A percentile compares a stretch with the other conserved stretches of the same genome.
Conservation (phyloP, 2,797 vertebrate genomes). For the Meriones psammophilus region DNA sequence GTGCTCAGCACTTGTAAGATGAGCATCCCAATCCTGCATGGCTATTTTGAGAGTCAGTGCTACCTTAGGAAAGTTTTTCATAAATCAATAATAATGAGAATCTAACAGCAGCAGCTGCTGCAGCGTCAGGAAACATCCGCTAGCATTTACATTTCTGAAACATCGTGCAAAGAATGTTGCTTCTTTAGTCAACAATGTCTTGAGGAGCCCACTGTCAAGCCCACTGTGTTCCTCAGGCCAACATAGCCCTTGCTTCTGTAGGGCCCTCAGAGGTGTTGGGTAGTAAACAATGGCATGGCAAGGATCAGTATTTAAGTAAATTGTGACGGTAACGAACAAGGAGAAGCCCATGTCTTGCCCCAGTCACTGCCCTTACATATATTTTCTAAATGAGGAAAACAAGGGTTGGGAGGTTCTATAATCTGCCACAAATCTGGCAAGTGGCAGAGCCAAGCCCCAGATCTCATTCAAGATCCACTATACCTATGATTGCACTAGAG, state of each 20-base stretch:
- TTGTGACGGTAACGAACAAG: background rate
- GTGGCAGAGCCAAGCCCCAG: background rate
- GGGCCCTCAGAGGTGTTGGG: background rate
- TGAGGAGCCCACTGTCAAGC: background rate
- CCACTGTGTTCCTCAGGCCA: background rate
- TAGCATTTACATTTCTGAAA: background rate
- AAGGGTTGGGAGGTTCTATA: background rate
- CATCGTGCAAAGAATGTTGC: background rate
- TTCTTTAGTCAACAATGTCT: background rate
- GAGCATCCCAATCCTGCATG: background rate
- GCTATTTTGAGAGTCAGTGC: slow-evolving; percentile 16
- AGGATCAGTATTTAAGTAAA: background rate
- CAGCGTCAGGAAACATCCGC: background rate
- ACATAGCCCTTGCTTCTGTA: background rate
- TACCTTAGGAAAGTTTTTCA: slow-evolving; percentile 6
- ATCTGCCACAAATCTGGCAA: background rate
- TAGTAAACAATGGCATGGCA: background rate
- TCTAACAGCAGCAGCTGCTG: background rate
- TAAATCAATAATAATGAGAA: background rate
- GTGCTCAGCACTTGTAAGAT: slow-evolving; percentile 20
- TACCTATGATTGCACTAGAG: background rate
- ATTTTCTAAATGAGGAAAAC: background rate
- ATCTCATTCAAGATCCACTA: background rate
- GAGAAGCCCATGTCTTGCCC: background rate
- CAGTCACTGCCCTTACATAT: background rate